Conservation (phyloP, 2,113 vertebrate genomes). For the Ptilorrhoa leucosticta region DNA sequence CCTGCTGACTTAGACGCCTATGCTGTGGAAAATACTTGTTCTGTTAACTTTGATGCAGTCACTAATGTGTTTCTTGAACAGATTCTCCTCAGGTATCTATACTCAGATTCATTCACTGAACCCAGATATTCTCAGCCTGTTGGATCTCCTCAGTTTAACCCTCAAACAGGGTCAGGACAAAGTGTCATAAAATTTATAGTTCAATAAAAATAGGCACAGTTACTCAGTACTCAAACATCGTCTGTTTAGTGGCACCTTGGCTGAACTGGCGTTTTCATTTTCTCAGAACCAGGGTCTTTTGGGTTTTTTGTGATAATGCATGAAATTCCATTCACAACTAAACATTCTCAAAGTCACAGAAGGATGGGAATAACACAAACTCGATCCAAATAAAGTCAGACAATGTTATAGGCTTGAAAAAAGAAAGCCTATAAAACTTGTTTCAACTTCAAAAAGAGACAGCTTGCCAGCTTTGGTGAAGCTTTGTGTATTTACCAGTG, state of each 20-base stretch:
- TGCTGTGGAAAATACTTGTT: background rate
- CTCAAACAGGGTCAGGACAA: background rate
- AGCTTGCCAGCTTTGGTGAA: background rate
- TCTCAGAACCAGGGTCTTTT: background rate
- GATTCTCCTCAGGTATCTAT: background rate
- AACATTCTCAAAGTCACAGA: background rate
- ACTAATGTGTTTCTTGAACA: background rate
- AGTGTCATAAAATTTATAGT: background rate
- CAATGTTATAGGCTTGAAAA: background rate
- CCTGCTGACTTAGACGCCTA: background rate
- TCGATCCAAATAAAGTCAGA: background rate
- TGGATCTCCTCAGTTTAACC: background rate
- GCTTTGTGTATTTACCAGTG: background rate
- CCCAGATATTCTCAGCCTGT: background rate
- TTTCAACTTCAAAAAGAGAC: background rate
- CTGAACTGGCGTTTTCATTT: background rate
- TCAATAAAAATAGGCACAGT: background rate
- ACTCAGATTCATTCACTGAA: background rate
- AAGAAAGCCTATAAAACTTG: background rate
- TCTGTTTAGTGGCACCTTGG: background rate
- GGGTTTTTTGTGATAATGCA: background rate
- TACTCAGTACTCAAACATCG: background rate
- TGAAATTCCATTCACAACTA: background rate
- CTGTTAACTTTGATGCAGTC: background rate
- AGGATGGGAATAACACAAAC: background rate